phyloP scores from a whole-genome alignment of 2,113 vertebrate genomes.

The Percopsis transmontana region DNA sequence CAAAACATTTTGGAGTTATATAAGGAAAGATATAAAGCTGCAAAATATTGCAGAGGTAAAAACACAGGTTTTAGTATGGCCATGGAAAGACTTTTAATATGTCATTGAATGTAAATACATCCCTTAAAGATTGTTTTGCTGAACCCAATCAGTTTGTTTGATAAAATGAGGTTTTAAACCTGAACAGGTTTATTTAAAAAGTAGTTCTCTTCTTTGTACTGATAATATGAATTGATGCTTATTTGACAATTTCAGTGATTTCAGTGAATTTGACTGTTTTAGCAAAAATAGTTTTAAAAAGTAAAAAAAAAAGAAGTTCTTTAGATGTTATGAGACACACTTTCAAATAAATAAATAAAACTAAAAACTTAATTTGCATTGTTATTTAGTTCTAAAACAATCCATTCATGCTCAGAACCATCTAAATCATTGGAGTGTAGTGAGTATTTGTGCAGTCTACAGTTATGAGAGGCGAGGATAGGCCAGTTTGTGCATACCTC shows the following conservation, averaged over 20 bases:
- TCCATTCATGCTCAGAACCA: slow-evolving; percentile 43
- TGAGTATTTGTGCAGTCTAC: slow-evolving; percentile 73
- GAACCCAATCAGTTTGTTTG: slow-evolving; percentile 51
- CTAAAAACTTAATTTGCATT: slow-evolving; percentile 38
- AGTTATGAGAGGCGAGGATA: slow-evolving; percentile 36
- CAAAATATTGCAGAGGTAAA: slow-evolving; percentile 20
- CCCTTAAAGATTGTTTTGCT: slow-evolving; percentile 52
- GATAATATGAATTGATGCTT: slow-evolving; percentile 60
- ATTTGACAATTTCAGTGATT: slow-evolving; percentile 57
- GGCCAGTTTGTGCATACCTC: slow-evolving; percentile 52
- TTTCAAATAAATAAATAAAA: slow-evolving; percentile 37
- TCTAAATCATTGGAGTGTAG: slow-evolving; percentile 67
- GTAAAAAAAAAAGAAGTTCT: slow-evolving; percentile 18
- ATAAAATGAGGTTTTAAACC: slow-evolving; percentile 60
- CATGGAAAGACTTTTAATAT: slow-evolving; percentile 29
- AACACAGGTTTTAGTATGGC: slow-evolving; percentile 13
- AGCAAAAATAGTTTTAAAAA: slow-evolving; percentile 54
- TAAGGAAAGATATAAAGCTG: slow-evolving; percentile 23
- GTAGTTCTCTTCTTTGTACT: slow-evolving; percentile 63
- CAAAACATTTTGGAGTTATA: slow-evolving; percentile 37
- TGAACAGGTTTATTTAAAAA: slow-evolving; percentile 44
- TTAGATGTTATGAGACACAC: slow-evolving; percentile 65
- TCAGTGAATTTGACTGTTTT: slow-evolving; percentile 67
- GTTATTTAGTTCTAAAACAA: slow-evolving; percentile 60
- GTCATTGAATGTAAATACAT: slow-evolving; percentile 72